Evolutionary conservation across 2,113 vertebrate species (phyloP), one percentile per base, ranked within the genome.

Genomic region (Neogale vison): DNA sequence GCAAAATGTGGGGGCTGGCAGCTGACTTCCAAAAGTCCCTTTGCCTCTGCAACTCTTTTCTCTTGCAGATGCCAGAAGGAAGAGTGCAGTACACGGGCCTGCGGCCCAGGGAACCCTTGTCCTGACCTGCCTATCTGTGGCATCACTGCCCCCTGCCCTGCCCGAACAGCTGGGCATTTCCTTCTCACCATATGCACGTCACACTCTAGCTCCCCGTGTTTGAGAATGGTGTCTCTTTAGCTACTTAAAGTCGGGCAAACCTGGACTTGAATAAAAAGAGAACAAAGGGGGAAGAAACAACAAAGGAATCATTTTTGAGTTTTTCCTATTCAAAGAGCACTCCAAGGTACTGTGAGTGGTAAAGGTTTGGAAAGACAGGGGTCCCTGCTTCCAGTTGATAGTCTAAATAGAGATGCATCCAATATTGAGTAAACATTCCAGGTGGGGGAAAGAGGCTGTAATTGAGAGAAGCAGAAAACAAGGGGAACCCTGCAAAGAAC

Each of bases 81-180:
- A 20, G 65, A 63, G 45, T 1, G 17, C 7, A 17, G 18, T n/a
- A 26, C 7, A 20, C 39, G 24, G 6, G 17, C 10, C 24, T 6
- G 31, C 39, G 24, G 6, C 13, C 5, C 24, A 0, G 2, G 65
- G 18, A 55, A 9, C 34, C 21, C 1, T 1, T 17, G 8, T 45
- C 23, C 23, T 12, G 34, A 21, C 23, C 18, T 26, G 20, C 65
- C 72, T 72, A 13, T 20, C 42, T 85, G 12, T 76, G 31, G 13
- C 47, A 24, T 84, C n/a, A 1, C 57, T 36, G 45, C 5, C 13
- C 76, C 7, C 6, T 3, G 39, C 26, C 69, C 45, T 52, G 8
- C n/a, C 34, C 9, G 5, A 65, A 52, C 12, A 59, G 39, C 6
- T 39, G 24, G 1, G 5, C 20, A 21, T 65, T 81, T 47, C 74